Conservation (phyloP, 2,888 invertebrate genomes). For the Acleris emargana region DNA sequence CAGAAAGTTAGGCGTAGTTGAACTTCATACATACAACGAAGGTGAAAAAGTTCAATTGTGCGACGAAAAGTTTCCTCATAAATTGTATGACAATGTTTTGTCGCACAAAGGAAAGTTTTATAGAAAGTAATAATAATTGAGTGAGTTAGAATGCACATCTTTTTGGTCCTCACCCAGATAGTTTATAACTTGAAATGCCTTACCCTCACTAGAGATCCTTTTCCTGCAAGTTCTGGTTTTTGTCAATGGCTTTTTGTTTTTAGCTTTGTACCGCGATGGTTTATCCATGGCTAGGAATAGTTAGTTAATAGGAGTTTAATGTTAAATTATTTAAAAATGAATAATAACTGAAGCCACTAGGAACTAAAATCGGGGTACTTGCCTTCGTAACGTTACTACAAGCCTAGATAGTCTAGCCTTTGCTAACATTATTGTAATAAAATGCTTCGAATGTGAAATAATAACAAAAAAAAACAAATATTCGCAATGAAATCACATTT, state of each 20-base stretch:
- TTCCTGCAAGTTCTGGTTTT: conserved; percentile 68
- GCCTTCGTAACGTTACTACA: conserved; percentile 9
- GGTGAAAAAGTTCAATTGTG: too few species aligned
- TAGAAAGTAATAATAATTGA: too few species aligned
- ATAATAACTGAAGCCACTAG: neutral
- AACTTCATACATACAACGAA: too few species aligned
- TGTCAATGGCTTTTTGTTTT: conserved; percentile 61
- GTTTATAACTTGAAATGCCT: conserved; percentile 23
- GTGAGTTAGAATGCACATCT: too few species aligned
- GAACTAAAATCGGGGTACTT: conserved; percentile 1
- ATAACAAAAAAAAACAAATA: too few species aligned
- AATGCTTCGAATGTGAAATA: too few species aligned
- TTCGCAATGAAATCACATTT: too few species aligned
- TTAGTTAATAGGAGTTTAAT: neutral
- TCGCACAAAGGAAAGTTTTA: too few species aligned
- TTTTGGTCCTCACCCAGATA: neutral
- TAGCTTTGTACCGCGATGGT: conserved; percentile 58
- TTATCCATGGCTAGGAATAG: conserved; percentile 64
- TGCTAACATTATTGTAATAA: conserved; percentile 3
- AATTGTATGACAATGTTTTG: too few species aligned
- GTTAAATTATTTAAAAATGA: neutral
- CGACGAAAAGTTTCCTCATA: too few species aligned
- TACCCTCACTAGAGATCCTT: conserved; percentile 65
- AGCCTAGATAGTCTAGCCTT: conserved; percentile 1
- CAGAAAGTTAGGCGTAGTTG: too few species aligned